Base-by-base conservation (phyloP, 2,797 vertebrate species). In the Chromis chromis region DNA sequence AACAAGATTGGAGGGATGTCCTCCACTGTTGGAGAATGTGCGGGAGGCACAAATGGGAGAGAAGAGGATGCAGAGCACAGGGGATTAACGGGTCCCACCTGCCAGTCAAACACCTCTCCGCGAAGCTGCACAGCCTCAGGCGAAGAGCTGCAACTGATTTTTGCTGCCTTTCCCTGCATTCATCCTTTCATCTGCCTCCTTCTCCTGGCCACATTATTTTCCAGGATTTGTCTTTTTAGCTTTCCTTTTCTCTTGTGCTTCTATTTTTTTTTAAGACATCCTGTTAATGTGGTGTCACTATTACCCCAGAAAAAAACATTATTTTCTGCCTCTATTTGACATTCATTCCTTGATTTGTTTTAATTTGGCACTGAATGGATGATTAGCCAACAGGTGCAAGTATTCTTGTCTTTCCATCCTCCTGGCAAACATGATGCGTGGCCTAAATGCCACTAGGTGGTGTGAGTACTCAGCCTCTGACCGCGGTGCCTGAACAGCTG, bases 371-470 rank as follows among this genome's bases (percentile, higher is more conserved):
- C 4, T 31, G 46, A 31, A 44, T n/a, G 13, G 27, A 3, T 56
- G 39, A 65, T 65, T 17, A 24, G 31, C 19, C 48, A 12, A 4
- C 39, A 49, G 52, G 52, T 72, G 44, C 21, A 36, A 25, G 33
- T 53, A 11, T 60, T 24, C 2, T 36, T 54, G 22, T 63, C 60
- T 65, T 65, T 39, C 58, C 46, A 68, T 79, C 62, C 60, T 50
- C 53, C 42, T 28, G 17, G 46, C 19, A 31, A 28, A 39, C 57
- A 16, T 1, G 17, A 57, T 28, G 1, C 33, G 3, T 17, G 31
- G 52, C 27, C 44, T 21, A 1, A 4, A 16, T 68, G 74, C 91
- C 93, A 89, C 90, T 89, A 91, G 93, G 86, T 91, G 93, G 90
- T 73, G 90, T 87, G 76, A 88, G 86, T 12, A 82, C 81, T 77